Base-by-base conservation (phyloP, 2,888 invertebrate species). In the Belgica antarctica region DNA sequence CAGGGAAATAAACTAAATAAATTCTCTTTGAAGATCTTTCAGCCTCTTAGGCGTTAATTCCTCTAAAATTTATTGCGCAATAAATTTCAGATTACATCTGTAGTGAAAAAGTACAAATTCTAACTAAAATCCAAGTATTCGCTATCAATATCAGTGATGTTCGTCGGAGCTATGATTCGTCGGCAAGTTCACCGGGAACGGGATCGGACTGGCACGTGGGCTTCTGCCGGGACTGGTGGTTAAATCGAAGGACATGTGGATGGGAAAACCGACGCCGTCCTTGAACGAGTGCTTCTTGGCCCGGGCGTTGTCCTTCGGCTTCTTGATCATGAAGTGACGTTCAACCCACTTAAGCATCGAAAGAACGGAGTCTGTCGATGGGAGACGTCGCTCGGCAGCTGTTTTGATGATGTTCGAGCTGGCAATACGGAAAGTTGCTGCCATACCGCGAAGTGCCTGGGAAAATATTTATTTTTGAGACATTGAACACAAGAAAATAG, bases 301-400 rank as follows among this genome's bases (percentile, higher is more conserved):
- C 15, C 47, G 25, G 12, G 10, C 15, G 15, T 47, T 66, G 2
- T n/a, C 7, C 8, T 41, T 8, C n/a, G 65, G 83, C 78, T 90
- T 90, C 75, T 92, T 87, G 41, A 87, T 84, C 73, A 88, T 88
- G 77, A 92, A 85, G 77, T 93, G 92, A 15, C 92, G 82, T 75
- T 94, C 93, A 1, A 94, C 90, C 94, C 94, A 94, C 76, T 91
- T 91, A 65, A 94, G 82, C 87, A 94, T 88, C 0, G 92, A 92
- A 69, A 94, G 84, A 0, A 94, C 94, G 0, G 93, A 92, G 79
- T 94, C 94, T 0, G 94, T 91, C 34, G 91, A 92, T 0, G 94
- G 92, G 59, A 94, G 82, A 71, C 94, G 89, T 63, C 92, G 85
- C 76, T 93, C 93, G 0, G 94, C 94, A 0, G 90, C 89, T 0